Evolutionary conservation across 2,888 invertebrate species (phyloP).

Genomic region (Isotomurus palustris): DNA sequence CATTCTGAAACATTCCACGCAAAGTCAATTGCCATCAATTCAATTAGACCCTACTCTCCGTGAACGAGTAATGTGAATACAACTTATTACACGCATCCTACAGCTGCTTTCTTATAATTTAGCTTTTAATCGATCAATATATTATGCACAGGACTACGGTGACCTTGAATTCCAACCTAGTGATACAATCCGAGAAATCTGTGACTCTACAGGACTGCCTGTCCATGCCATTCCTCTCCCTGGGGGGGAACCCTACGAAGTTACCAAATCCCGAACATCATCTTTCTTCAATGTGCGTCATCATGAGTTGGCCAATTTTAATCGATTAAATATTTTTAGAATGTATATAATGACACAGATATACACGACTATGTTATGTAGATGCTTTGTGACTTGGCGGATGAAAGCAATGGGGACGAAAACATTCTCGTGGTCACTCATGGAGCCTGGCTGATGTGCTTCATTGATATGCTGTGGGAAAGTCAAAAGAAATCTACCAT

Average conservation of each 20-base stretch:
- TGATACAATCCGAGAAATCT: slow-evolving; percentile 10
- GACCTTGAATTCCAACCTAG: slow-evolving; percentile 34
- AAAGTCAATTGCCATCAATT: slow-evolving; percentile 23
- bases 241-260: slow-evolving; percentile 33
- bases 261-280: slow-evolving; percentile 22
- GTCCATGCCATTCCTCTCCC: slow-evolving; percentile 31
- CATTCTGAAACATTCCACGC: slow-evolving; percentile 25
- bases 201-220: slow-evolving; percentile 15
- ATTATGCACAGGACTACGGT: slow-evolving; percentile 29
- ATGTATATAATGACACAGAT: too few species aligned
- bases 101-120: too few species aligned
- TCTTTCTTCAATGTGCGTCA: slow-evolving; percentile 29
- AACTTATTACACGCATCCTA: too few species aligned
- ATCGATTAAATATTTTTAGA: background rate
- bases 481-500: slow-evolving; percentile 9
- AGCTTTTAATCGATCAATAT: too few species aligned
- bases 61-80: slow-evolving; percentile 29
- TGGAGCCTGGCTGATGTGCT: slow-evolving; percentile 39
- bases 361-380: too few species aligned
- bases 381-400: slow-evolving; percentile 34
- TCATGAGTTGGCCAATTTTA: too few species aligned
- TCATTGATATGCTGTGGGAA: slow-evolving; percentile 31
- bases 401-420: slow-evolving; percentile 17
- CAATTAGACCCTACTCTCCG: slow-evolving; percentile 17
- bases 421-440: slow-evolving; percentile 41